These are phyloP conservation scores for Chlorocebus sabaeus DNA, from an alignment of 2,113 vertebrate species.

Conservation along the genomic window DNA sequence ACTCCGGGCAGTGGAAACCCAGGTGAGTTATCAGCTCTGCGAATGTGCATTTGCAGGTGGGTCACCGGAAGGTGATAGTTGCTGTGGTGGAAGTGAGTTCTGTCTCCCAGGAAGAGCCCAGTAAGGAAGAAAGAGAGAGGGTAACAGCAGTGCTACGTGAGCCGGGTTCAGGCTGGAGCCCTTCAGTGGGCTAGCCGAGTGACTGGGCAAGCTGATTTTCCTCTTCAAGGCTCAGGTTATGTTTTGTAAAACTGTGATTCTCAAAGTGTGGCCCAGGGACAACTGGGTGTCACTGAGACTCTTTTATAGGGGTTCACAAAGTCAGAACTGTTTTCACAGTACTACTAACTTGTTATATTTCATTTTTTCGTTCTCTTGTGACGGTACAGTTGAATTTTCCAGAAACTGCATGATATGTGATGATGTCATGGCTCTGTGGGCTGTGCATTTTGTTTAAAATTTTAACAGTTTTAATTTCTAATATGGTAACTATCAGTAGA, in stretches of 20 bases:
- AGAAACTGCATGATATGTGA: neutral
- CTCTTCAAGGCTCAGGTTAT: neutral
- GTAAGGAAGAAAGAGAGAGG: neutral
- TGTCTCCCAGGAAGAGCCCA: neutral
- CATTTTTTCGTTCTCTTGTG: neutral
- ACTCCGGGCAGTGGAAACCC: neutral
- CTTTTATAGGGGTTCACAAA: neutral
- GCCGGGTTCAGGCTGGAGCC: neutral
- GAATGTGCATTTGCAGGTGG: neutral
- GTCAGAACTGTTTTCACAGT: neutral
- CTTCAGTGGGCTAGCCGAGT: neutral
- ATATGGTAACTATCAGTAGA: neutral
- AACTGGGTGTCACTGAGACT: neutral
- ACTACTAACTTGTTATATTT: neutral
- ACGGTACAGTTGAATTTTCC: neutral
- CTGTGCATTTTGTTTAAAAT: neutral
- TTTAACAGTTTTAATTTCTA: conserved; percentile 33
- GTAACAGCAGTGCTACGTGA: neutral
- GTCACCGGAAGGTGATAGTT: neutral
- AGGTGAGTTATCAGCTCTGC: neutral
- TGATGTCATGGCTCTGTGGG: neutral
- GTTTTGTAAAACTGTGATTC: neutral
- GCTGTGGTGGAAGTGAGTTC: neutral
- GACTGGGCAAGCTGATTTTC: neutral
- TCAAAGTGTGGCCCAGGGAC: neutral